phyloP scores from a whole-genome alignment of 1,140 invertebrate genomes.

The Pachypeltis micranthus region DNA sequence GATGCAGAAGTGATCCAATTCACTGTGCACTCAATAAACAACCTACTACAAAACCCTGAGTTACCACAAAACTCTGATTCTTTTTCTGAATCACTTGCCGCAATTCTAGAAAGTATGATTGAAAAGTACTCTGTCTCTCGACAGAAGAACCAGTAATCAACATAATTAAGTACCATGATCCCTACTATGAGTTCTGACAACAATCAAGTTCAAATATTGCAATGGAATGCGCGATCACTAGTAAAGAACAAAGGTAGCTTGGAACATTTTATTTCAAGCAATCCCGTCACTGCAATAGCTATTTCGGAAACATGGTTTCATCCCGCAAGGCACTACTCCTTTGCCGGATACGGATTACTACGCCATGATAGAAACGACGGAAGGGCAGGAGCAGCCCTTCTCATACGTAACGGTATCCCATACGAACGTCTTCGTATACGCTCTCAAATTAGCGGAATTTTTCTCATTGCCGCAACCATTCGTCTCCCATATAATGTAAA shows the following conservation, averaged over 20 bases:
- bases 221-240: background rate
- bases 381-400: background rate
- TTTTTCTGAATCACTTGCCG: background rate
- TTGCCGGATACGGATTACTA: background rate
- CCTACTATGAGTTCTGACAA: background rate
- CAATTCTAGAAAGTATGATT: background rate
- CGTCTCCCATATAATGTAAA: background rate
- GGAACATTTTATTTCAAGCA: background rate
- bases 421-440: background rate
- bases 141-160: background rate
- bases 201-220: background rate
- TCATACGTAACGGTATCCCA: background rate
- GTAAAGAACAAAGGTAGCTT: background rate
- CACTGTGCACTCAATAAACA: too few species aligned
- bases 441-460: background rate
- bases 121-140: background rate
- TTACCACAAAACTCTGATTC: too few species aligned
- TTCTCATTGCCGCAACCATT: background rate
- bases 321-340: background rate
- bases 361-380: background rate
- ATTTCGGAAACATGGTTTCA: background rate
- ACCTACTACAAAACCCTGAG: too few species aligned
- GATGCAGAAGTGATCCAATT: too few species aligned
- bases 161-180: background rate
- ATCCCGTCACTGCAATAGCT: background rate